phyloP scores from a whole-genome alignment of 2,797 vertebrate species.

The Poeciliopsis paucimaculata region DNA sequence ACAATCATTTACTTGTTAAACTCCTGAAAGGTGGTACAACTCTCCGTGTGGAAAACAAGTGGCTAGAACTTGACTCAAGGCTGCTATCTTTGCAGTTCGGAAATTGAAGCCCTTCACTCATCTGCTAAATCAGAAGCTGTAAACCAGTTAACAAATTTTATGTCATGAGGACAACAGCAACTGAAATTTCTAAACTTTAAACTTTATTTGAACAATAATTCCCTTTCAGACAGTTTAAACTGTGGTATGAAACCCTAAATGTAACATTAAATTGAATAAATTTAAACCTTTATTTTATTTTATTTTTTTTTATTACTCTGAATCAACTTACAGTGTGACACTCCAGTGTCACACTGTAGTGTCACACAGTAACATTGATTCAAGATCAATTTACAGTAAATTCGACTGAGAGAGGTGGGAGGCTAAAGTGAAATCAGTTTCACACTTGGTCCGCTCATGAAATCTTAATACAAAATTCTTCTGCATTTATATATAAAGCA shows the following conservation, averaged over 20 bases:
- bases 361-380: too few relatives aligned
- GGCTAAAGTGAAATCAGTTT: neutral
- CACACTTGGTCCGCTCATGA: too few relatives aligned
- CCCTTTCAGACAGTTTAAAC: neutral
- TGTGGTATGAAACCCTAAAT: neutral
- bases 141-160: neutral
- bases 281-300: neutral
- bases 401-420: neutral
- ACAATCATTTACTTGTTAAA: neutral
- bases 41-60: neutral
- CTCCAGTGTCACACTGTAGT: too few relatives aligned
- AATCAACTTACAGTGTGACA: neutral
- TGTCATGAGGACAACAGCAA: neutral
- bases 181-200: neutral
- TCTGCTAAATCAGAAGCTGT: neutral
- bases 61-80: neutral
- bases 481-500: too few relatives aligned
- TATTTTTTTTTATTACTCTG: neutral
- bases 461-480: too few relatives aligned
- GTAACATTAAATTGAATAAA: neutral
- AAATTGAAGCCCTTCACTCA: neutral
- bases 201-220: neutral
- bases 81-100: neutral
- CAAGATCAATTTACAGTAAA: neutral
- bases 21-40: neutral